A percentile compares a stretch with the other conserved stretches of the same genome.
Conservation (phyloP, 2,888 invertebrate species). For the Caenorhabditis sp. region DNA sequence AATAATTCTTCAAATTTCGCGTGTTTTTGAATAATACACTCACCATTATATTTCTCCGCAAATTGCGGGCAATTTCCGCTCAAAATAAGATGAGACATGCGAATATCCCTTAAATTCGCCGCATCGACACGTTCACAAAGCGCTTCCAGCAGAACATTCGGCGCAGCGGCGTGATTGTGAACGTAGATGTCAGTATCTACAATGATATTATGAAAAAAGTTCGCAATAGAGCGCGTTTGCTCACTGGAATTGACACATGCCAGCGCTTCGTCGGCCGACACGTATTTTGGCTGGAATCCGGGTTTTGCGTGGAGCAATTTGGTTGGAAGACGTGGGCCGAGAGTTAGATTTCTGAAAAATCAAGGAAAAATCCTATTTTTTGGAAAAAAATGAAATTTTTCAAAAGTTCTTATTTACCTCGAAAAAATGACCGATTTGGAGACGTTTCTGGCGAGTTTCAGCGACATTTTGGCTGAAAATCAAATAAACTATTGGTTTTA, state of each 20-base stretch:
- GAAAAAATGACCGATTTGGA: constrained; percentile 23
- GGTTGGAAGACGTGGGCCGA: constrained; percentile 55
- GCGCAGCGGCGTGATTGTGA: constrained; percentile 95
- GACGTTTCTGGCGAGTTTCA: constrained; percentile 35
- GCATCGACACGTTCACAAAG: constrained; percentile 90
- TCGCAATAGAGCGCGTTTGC: constrained; percentile 8
- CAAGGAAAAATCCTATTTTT: constrained; percentile 1
- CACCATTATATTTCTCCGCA: constrained; percentile 53
- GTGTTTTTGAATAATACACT: no score
- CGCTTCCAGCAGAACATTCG: constrained; percentile 89
- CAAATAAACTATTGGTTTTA: no score
- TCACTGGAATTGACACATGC: constrained; percentile 70
- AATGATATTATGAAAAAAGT: constrained; percentile 1
- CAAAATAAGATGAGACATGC: constrained; percentile 94
- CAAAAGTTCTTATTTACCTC: constrained; percentile 22
- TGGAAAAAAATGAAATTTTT: background rate
- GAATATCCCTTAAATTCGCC: constrained; percentile 88
- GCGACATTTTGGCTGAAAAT: constrained; percentile 34
- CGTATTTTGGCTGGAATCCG: constrained; percentile 84
- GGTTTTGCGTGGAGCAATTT: constrained; percentile 52
- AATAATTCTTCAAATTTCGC: no score
- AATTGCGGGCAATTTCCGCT: constrained; percentile 87
- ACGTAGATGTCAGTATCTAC: constrained; percentile 91
- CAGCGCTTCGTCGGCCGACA: constrained; percentile 75
- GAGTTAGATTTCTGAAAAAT: constrained; percentile 46